phyloP scores from a whole-genome alignment of 2,113 vertebrate genomes.

The Morone chrysops region DNA sequence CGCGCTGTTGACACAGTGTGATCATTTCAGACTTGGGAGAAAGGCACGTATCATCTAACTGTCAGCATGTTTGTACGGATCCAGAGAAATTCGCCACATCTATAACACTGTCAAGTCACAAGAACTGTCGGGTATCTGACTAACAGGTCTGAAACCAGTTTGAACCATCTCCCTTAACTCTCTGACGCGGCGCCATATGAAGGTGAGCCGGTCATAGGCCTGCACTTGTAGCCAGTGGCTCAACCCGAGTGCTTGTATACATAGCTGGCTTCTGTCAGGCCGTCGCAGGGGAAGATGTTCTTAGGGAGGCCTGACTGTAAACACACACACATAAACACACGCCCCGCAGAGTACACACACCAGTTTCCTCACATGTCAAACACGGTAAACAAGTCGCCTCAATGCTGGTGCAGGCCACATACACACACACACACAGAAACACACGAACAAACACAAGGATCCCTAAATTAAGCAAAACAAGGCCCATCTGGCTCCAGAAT shows the following conservation, averaged over 20 bases:
- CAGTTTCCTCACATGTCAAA: conserved; percentile 80
- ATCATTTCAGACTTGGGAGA: conserved; percentile 53
- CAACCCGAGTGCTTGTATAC: conserved; percentile 54
- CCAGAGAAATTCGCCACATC: conserved; percentile 22
- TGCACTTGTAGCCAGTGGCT: conserved; percentile 1
- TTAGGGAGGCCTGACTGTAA: conserved; percentile 72
- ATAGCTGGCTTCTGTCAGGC: conserved; percentile 76
- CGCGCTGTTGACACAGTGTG: conserved; percentile 59
- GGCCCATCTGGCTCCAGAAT: conserved; percentile 73
- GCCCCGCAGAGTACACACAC: conserved; percentile 76
- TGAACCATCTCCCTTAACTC: not conserved
- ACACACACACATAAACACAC: conserved; percentile 77
- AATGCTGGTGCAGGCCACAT: conserved; percentile 60
- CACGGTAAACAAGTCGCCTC: conserved; percentile 78
- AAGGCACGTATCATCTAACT: conserved; percentile 49
- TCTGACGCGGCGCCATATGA: not conserved
- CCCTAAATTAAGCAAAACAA: conserved; percentile 79
- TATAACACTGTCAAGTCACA: not conserved
- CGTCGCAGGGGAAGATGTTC: conserved; percentile 76
- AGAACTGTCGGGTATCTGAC: not conserved
- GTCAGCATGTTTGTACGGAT: conserved; percentile 45
- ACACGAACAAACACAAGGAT: conserved; percentile 68
- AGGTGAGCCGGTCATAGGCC: conserved; percentile 46
- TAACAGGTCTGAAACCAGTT: conserved; percentile 13
- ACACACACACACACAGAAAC: conserved; percentile 58